Evolutionary conservation across 2,797 vertebrate genomes (phyloP), one percentile per base, ranked within the genome.

Genomic region (Sebastiscus tertius): DNA sequence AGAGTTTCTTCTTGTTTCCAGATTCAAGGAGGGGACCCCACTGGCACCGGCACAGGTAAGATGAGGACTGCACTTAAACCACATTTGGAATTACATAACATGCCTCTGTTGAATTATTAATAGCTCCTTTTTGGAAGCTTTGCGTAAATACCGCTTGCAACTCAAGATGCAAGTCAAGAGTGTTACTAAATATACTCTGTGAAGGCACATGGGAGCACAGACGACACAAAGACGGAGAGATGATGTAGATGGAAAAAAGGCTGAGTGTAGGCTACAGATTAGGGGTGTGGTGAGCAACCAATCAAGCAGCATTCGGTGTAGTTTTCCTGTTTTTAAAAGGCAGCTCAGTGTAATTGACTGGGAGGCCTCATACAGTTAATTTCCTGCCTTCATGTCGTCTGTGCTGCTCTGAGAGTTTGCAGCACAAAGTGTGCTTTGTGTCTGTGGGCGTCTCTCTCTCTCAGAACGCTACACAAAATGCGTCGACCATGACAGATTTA

Each of bases 11-110:
- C 29, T 58, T 72, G 14, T 82, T 76, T 81, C 20, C 88, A 99
- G 98, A 99, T 99, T 91, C 99, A 99, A 88, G 99, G 99, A 46
- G 99, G 99, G 5, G 99, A 99, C 90, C 99, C 99, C 0, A 99
- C 98, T 2, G 98, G 98, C 90, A 99, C 98, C 0, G 98, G 99
- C 61, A 98, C 97, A 94, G 98, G 98, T 99, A 93, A 82, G 92
- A 56, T 1, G 4, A 82, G 54, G 27, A 20, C 80, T 60, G 65
- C 73, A 78, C 86, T 80, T 34, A 24, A 67, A 80, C 29, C 49
- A 55, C 71, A 67, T 88, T 81, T 76, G 60, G 16, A 75, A 42
- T 91, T 86, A 26, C 81, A 60, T 83, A 88, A 87, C 73, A 13
- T 13, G 9, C 29, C 64, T 55, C 71, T 76, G 67, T 34, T 92